Percentiles rank a stretch among this genome's conserved stretches.
Evolutionary conservation across 2,888 invertebrate species (phyloP).

Genomic region (Noctua pronuba): DNA sequence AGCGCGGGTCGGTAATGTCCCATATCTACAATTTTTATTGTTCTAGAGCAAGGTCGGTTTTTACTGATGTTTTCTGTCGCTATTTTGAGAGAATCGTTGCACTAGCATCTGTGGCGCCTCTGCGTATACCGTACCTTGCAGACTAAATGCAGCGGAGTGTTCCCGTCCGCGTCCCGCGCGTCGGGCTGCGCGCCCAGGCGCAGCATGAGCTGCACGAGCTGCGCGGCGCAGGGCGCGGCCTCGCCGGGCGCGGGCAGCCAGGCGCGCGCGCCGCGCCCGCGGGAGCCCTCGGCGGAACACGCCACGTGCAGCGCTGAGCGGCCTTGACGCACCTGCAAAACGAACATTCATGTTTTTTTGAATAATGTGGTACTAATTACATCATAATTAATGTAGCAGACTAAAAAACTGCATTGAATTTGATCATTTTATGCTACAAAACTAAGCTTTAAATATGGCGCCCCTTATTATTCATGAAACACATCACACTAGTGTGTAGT

Average conservation of each 20-base stretch:
- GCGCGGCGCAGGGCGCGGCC: slow-evolving; percentile 92
- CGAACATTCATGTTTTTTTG: too few species aligned
- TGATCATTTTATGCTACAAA: not conserved
- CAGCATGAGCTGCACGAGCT: slow-evolving; percentile 92
- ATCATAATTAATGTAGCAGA: not conserved
- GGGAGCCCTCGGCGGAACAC: slow-evolving; percentile 93
- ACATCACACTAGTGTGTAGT: not conserved
- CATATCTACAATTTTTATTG: too few species aligned
- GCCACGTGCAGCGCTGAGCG: slow-evolving; percentile 95
- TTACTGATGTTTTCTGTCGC: not conserved
- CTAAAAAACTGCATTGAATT: not conserved
- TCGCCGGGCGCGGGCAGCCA: slow-evolving; percentile 91
- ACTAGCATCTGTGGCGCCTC: not conserved
- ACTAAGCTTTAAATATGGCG: not conserved
- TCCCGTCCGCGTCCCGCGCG: slow-evolving; percentile 95
- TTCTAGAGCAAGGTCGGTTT: too few species aligned
- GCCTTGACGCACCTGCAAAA: slow-evolving; percentile 91
- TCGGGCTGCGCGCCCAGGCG: slow-evolving; percentile 96
- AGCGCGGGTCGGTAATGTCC: too few species aligned
- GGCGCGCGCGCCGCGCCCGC: slow-evolving; percentile 92
- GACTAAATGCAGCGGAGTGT: slow-evolving; percentile 96
- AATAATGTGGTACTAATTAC: not conserved
- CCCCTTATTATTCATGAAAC: not conserved
- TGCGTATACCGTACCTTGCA: slow-evolving; percentile 90
- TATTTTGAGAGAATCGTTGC: not conserved